Evolutionary conservation across 2,113 vertebrate genomes (phyloP).

Genomic region (Notarius quadriscutis): DNA sequence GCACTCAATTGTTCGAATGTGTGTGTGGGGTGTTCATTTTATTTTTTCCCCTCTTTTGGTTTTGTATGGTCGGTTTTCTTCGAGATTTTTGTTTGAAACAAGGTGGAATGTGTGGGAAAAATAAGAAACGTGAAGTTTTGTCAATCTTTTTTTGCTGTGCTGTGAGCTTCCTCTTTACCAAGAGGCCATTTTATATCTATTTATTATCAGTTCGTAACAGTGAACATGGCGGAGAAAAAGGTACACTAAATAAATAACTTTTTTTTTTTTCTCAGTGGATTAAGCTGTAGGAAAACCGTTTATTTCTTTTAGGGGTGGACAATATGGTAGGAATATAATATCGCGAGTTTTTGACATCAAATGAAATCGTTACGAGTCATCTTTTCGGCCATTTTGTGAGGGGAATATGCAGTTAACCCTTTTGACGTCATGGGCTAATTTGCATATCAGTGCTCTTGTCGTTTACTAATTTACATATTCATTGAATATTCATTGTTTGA

Average conservation of each 20-base stretch:
- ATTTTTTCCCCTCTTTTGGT: too few relatives aligned
- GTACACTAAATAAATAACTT: background rate
- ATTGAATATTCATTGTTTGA: background rate
- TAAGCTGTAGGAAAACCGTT: too few relatives aligned
- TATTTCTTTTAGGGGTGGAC: background rate
- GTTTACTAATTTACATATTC: too few relatives aligned
- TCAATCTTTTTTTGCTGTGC: background rate
- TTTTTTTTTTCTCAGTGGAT: background rate
- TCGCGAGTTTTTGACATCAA: background rate
- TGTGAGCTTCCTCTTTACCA: background rate
- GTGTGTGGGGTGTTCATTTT: background rate
- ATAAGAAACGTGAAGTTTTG: background rate
- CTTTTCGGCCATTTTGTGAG: background rate
- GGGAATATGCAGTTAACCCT: background rate
- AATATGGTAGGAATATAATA: background rate
- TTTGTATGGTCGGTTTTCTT: background rate
- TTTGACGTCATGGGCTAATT: background rate
- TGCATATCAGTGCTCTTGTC: too few relatives aligned
- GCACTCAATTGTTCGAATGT: background rate
- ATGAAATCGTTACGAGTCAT: background rate
- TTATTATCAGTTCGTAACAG: background rate
- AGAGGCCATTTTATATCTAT: background rate
- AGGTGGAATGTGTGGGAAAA: background rate
- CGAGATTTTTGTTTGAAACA: background rate
- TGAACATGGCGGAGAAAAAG: background rate